Base-by-base conservation (phyloP, 2,797 vertebrate species). In the Leucoraja ocellata region DNA sequence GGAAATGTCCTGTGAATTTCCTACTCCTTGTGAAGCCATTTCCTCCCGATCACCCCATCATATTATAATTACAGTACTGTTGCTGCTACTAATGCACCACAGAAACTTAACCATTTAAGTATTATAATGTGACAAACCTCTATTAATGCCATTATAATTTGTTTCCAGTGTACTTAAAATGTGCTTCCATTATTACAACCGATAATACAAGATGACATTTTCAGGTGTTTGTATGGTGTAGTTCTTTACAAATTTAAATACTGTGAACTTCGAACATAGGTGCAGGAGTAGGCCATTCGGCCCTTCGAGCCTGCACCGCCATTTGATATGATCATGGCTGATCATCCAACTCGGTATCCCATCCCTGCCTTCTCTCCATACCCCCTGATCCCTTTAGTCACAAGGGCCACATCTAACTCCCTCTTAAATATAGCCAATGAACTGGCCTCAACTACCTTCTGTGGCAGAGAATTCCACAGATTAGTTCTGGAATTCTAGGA, bases 1-100 rank as follows among this genome's bases (percentile, higher is more conserved):
- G 84, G 84, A 36, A 88, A 88, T 13, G 23, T 83, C 84, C 84
- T 68, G n/a, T 88, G 84, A 88, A 88, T 88, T 88, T 88, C 84
- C 84, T 88, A 63, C n/a, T 88, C 63, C 84, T 88, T 68, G 84
- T 63, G 28, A 68, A 13, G 63, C 63, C 61, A 88, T 88, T 88
- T 88, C 84, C 84, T 88, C 61, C 61, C 63, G 63, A 16, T 21
- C n/a, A 63, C n/a, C 18, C 28, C 61, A 36, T 23, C 71, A 74
- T 23, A 74, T 88, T 32, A 28, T 86, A 86, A 86, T 65, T 86
- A 23, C n/a, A 78, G 32, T 71, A 18, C 65, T 54, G 46, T 54
- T 58, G 28, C 25, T 63, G 11, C 83, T 88, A 16, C n/a, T 18
- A 23, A 32, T 65, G 28, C 63, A 68, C 63, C 18, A 16, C 84